These are phyloP conservation scores for Leptinotarsa peninsularis DNA, from an alignment of 2,888 invertebrate species.

Conservation along the genomic window DNA sequence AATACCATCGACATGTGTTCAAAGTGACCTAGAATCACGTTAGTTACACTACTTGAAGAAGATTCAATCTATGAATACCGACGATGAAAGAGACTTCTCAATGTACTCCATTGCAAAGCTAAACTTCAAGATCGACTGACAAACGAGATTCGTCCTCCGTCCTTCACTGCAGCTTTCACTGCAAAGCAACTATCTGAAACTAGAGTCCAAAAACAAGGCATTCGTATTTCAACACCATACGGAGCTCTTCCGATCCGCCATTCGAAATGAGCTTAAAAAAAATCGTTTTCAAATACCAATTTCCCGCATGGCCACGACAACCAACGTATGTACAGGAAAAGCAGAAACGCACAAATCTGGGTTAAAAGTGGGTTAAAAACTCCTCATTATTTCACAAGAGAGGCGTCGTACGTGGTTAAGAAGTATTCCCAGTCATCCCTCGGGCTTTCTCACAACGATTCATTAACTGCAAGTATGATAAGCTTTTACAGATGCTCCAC, in stretches of 20 bases:
- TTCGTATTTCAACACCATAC: too few relatives aligned
- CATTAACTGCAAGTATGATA: conserved; percentile 33
- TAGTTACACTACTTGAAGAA: too few relatives aligned
- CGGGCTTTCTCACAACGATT: conserved; percentile 21
- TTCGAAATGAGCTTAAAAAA: neutral
- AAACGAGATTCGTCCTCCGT: too few relatives aligned
- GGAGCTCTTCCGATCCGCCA: neutral
- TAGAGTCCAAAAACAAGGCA: too few relatives aligned
- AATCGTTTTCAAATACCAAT: neutral
- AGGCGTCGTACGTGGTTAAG: conserved; percentile 33
- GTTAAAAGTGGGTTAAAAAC: conserved; percentile 34
- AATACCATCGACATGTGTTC: too few relatives aligned
- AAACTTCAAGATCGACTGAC: too few relatives aligned
- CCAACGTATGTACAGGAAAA: neutral
- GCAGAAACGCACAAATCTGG: conserved; percentile 17
- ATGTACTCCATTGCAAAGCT: too few relatives aligned
- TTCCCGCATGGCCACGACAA: neutral
- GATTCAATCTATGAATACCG: too few relatives aligned
- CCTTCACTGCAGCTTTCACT: too few relatives aligned
- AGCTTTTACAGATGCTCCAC: conserved; percentile 26
- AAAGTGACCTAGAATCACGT: too few relatives aligned
- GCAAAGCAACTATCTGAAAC: too few relatives aligned
- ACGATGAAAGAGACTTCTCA: too few relatives aligned
- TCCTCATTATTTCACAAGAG: conserved; percentile 29
- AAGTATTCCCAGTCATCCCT: conserved; percentile 13